Conservation (phyloP, 2,113 vertebrate genomes). For the Dicentrarchus labrax region DNA sequence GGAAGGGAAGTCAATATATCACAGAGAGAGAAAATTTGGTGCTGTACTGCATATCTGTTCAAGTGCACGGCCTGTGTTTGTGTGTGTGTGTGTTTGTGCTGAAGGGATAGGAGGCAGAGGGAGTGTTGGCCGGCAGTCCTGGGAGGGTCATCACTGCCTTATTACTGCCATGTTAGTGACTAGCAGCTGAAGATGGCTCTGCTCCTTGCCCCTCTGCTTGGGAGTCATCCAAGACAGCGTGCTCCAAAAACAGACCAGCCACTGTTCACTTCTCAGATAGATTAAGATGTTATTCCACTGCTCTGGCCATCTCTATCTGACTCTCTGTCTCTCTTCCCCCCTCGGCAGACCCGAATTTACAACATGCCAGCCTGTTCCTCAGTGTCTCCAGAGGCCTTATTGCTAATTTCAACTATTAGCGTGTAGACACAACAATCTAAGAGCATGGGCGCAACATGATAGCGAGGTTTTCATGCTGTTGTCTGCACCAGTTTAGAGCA, state of each 20-base stretch:
- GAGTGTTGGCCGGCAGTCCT: slow-evolving; percentile 71
- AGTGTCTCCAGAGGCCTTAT: slow-evolving; percentile 48
- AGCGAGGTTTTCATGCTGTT: slow-evolving; percentile 45
- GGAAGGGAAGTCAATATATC: slow-evolving; percentile 33
- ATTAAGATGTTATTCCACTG: slow-evolving; percentile 84
- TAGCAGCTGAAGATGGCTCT: slow-evolving; percentile 79
- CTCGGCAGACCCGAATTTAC: slow-evolving; percentile 42
- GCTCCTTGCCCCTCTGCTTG: slow-evolving; percentile 76
- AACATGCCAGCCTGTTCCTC: slow-evolving; percentile 43
- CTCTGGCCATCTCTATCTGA: slow-evolving; percentile 63
- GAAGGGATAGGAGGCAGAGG: slow-evolving; percentile 58
- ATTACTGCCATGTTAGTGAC: slow-evolving; percentile 80
- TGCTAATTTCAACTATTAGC: slow-evolving; percentile 65
- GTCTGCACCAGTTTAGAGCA: slow-evolving; percentile 38
- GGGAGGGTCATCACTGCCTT: slow-evolving; percentile 78
- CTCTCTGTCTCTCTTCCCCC: slow-evolving; percentile 28
- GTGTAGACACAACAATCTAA: slow-evolving; percentile 62
- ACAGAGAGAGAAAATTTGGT: slow-evolving; percentile 32
- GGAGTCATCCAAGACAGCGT: slow-evolving; percentile 80
- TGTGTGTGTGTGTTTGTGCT: slow-evolving; percentile 49
- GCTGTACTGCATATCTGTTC: slow-evolving; percentile 23
- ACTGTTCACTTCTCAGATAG: slow-evolving; percentile 83
- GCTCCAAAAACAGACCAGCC: slow-evolving; percentile 83
- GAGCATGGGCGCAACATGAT: slow-evolving; percentile 56
- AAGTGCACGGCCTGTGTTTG: slow-evolving; percentile 46